Conservation (phyloP, 2,888 invertebrate species). For the Hirtodrosophila confusa region DNA sequence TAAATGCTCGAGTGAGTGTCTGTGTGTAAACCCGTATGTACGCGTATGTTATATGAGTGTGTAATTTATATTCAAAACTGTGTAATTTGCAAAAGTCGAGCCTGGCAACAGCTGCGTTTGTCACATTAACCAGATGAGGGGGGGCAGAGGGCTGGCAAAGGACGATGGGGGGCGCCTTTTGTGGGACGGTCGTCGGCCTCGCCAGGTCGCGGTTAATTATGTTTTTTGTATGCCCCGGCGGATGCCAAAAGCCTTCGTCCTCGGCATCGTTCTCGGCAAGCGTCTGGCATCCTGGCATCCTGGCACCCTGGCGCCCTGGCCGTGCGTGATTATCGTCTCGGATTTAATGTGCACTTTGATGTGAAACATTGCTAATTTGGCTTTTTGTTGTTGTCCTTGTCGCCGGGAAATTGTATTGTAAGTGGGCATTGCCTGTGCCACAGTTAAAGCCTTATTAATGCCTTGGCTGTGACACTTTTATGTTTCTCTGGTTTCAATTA, state of each 20-base stretch:
- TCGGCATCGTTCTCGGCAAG: slow-evolving; percentile 3
- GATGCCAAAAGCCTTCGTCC: slow-evolving; percentile 40
- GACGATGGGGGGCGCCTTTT: slow-evolving; percentile 25
- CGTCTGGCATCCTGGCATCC: slow-evolving; percentile 23
- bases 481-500: slow-evolving; percentile 50
- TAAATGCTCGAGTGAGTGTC: slow-evolving; percentile 37
- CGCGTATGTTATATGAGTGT: slow-evolving; percentile 50
- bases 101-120: slow-evolving; percentile 69
- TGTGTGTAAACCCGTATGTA: slow-evolving; percentile 2
- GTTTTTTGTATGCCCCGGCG: slow-evolving; percentile 70
- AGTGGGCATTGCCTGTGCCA: slow-evolving; percentile 17
- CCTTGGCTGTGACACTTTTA: slow-evolving; percentile 46
- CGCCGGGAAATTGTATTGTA: slow-evolving; percentile 1
- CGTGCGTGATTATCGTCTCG: slow-evolving; percentile 73
- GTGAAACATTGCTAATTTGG: slow-evolving; percentile 76
- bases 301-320: slow-evolving; percentile 16
- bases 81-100: slow-evolving; percentile 75
- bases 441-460: slow-evolving; percentile 57
- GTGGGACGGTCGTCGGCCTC: slow-evolving; percentile 39
- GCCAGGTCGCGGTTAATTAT: slow-evolving; percentile 76
- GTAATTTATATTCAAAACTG: slow-evolving; percentile 80
- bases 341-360: slow-evolving; percentile 78
- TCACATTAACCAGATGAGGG: slow-evolving; percentile 70
- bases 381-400: slow-evolving; percentile 35
- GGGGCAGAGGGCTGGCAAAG: not conserved